Conservation (phyloP, 1,140 invertebrate genomes). For the Drosophila varians region DNA sequence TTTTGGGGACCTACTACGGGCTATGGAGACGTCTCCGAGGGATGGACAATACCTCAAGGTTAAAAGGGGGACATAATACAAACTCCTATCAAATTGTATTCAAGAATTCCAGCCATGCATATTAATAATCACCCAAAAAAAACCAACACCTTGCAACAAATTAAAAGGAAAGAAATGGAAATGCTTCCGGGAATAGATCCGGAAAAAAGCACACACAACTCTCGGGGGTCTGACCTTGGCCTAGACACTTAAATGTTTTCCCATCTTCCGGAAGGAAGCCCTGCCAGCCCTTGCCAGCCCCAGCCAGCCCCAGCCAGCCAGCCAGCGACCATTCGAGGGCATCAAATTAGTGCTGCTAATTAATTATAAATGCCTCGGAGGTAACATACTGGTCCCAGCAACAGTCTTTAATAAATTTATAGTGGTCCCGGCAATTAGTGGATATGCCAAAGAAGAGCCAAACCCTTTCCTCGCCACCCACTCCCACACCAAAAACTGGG, state of each 20-base stretch:
- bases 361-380: conserved; percentile 70
- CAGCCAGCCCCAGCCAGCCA: conserved; percentile 20
- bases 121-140: not conserved
- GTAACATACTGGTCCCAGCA: conserved; percentile 27
- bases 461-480: not conserved
- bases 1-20: not conserved
- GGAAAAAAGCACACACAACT: not conserved
- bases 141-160: not conserved
- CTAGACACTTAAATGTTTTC: conserved; percentile 26
- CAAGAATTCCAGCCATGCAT: not conserved
- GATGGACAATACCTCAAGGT: not conserved
- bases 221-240: conserved; percentile 27
- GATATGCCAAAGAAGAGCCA: conserved; percentile 19
- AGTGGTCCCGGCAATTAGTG: conserved; percentile 69
- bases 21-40: not conserved
- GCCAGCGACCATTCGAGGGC: conserved; percentile 40
- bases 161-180: not conserved
- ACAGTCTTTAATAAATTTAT: conserved; percentile 74
- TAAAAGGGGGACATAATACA: too few species aligned
- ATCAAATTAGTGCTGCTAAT: conserved; percentile 72
- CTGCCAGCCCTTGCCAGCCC: not conserved
- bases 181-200: not conserved
- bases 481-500: conserved; percentile 14
- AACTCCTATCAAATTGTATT: too few species aligned
- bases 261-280: not conserved